phyloP scores from a whole-genome alignment of 2,797 vertebrate species.

The Crenichthys baileyi region DNA sequence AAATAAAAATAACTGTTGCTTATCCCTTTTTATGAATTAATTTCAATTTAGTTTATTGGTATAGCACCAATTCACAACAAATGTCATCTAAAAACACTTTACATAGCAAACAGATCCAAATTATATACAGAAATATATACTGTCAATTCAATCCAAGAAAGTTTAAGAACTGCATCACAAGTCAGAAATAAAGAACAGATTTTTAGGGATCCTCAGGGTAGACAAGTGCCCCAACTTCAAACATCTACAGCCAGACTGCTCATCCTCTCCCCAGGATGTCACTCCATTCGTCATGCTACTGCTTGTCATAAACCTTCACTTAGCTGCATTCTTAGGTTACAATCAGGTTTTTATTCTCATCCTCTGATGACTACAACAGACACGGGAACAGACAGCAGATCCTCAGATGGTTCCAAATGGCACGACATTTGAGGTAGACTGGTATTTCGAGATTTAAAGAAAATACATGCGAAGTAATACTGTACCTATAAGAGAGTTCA shows the following conservation, averaged over 20 bases:
- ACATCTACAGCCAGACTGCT: constrained; percentile 58
- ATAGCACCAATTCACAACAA: neutral
- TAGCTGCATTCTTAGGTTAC: constrained; percentile 68
- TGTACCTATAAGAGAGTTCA: constrained; percentile 15
- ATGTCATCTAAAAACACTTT: neutral
- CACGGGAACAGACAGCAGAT: constrained; percentile 62
- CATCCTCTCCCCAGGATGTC: constrained; percentile 68
- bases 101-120: neutral
- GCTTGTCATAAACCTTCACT: constrained; percentile 55
- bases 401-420: constrained; percentile 44
- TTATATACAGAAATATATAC: neutral
- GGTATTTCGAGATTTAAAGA: constrained; percentile 41
- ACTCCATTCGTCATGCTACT: constrained; percentile 76
- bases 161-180: neutral
- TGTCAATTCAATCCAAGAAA: neutral
- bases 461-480: constrained; percentile 14
- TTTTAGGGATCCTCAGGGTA: constrained; percentile 42
- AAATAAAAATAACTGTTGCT: neutral
- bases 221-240: constrained; percentile 58
- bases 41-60: neutral
- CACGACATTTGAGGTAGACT: constrained; percentile 28
- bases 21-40: neutral
- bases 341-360: constrained; percentile 75
- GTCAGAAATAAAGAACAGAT: neutral
- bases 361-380: constrained; percentile 77